Percentiles rank a stretch among this genome's conserved stretches.
Conservation (phyloP, 1,140 invertebrate species). For the Pantala flavescens region DNA sequence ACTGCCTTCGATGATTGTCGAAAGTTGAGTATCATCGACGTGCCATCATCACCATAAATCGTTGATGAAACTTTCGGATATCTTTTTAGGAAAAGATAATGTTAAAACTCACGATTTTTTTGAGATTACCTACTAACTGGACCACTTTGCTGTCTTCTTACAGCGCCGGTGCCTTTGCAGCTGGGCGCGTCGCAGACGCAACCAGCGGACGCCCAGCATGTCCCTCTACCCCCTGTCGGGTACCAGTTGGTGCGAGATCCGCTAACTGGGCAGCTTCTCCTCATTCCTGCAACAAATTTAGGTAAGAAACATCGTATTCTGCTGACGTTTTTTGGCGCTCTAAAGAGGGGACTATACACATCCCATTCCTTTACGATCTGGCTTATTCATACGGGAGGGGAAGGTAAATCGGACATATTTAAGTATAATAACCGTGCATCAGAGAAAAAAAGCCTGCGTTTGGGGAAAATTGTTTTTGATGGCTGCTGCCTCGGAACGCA, state of each 20-base stretch:
- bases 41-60: too few species aligned
- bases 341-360: neutral
- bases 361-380: neutral
- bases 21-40: too few species aligned
- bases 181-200: conserved; percentile 27
- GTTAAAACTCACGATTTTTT: too few species aligned
- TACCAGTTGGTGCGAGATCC: conserved; percentile 75
- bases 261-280: conserved; percentile 62
- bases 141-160: neutral
- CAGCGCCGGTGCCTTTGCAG: conserved; percentile 5
- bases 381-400: neutral
- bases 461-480: too few species aligned
- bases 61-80: too few species aligned
- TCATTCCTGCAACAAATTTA: conserved; percentile 57
- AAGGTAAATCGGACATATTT: conserved; percentile 15
- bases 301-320: conserved; percentile 35
- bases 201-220: conserved; percentile 47
- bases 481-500: too few species aligned
- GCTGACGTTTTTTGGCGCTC: too few species aligned
- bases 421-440: conserved; percentile 25
- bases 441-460: conserved; percentile 32
- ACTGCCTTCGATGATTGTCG: too few species aligned
- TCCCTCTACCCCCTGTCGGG: conserved; percentile 53
- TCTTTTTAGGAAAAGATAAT: too few species aligned
- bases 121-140: too few species aligned